Base-by-base conservation (phyloP, 1,140 invertebrate species). In the Cardiocondyla obscurior region DNA sequence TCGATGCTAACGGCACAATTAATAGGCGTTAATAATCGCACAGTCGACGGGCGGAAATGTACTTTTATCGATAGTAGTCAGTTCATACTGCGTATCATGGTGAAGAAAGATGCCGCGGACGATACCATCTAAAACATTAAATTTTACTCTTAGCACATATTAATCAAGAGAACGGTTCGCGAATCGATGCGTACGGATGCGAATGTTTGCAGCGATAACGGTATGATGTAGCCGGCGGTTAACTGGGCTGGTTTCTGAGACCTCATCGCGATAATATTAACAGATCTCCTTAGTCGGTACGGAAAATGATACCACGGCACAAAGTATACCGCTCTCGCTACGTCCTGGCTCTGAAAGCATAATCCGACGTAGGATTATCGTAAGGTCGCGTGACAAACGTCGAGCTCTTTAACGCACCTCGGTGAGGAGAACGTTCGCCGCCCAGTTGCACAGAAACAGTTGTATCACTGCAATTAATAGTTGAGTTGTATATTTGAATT, bases 381-480 rank as follows among this genome's bases (percentile, higher is more conserved):
- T 46, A 64, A 55, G 42, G 42, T 14, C 22, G 14, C 16, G 16
- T 33, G 10, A 49, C 55, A 19, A n/a, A 51, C 25, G 67, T 25
- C n/a, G 14, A 30, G n/a, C 3, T 44, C 3, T 42, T 10, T 28
- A 44, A 33, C 67, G 36, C 57, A 90, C 87, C 64, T 89, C 85
- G 8, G 33, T 55, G 6, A 55, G 58, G 25, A 90, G 83, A 62
- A 81, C 51, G 16, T 90, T 79, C 1, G 88, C 83, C 3, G 88
- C 84, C 87, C 88, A 90, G 39, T 86, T 88, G 53, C 85, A 86
- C 14, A 90, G 57, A 6, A 87, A 84, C 0, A 90, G 72, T 60
- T 90, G 88, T n/a, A 88, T 44, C 5, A 84, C 1, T 3, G 65
- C 55, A 33, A 88, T 81, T n/a, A 16, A n/a, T 2, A 86, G 19